Base-by-base conservation (phyloP, 23 tunicate genomes). In the Styela plicata region DNA sequence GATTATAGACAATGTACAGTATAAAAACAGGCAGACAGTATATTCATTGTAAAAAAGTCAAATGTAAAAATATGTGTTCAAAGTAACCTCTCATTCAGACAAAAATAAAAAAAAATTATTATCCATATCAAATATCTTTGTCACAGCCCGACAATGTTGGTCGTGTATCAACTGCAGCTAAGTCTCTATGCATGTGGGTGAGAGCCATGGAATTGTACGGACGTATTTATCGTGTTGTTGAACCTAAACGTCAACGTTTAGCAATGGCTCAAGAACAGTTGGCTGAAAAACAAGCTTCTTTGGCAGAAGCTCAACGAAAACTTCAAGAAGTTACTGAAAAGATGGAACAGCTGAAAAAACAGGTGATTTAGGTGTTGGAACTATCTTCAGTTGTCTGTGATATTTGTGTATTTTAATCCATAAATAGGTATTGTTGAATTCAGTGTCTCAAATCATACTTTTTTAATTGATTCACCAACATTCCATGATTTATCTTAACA, bases 121-220 rank as follows among this genome's bases (percentile, higher is more conserved):
- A 44, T 44, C 7, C 57, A 44, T 44, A 44, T 44, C 7, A 7
- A 13, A 44, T 44, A 5, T 17, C 5, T 66, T 26, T 5, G 0
- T 33, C 21, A 37, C 85, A 95, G 95, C 99, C 99, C 30, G 99
- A 95, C 78, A 95, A 89, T 74, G 99, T 95, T 24, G 99, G 99
- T 21, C 79, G 94, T 24, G 99, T 95, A n/a, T 95, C 99, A 3
- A 66, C 84, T 7, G 99, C 99, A 20, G 99, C 99, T 63, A 85
- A 89, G 80, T 95, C 99, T 18, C 87, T 95, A 0, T 95, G 99
- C 74, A 81, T 95, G 95, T 95, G 99, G 99, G 99, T 95, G 29
- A 64, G 99, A 26, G 99, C 99, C 67, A 95, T 95, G 99, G 99
- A 95, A 69, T 67, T 95, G 62, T 95, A 84, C 61, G 99, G 99